Evolutionary conservation across 1,140 invertebrate genomes (phyloP), one percentile per base, ranked within the genome.

Genomic region (Octopus bimaculoides): DNA sequence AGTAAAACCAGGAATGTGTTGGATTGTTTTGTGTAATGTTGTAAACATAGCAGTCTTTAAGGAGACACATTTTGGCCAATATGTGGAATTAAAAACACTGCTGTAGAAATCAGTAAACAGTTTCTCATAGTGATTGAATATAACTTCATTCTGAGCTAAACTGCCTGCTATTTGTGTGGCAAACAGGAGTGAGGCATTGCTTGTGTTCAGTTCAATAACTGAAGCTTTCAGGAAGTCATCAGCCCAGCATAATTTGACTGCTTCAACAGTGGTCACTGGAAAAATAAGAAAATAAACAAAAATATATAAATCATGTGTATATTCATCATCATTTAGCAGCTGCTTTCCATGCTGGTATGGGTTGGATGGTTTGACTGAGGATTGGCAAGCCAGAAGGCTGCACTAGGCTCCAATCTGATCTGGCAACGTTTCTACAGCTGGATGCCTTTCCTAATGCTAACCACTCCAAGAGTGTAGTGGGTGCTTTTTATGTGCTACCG

Each of bases 71-170:
- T 71, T 20, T 20, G 17, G 6, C 66, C 66, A 71, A 20, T n/a
- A 71, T 5, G 14, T 20, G 1, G 66, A 71, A 10, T 17, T 14
- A 17, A 71, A 71, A 71, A 71, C 26, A 20, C 17, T 14, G 9
- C 9, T 20, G 26, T 71, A 71, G 66, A 71, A 71, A 0, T 17
- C 66, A 6, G 6, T 14, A 20, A 71, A 71, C 66, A 71, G 0
- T 12, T 71, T 71, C 66, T 71, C 66, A 71, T n/a, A 71, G 26
- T 71, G 66, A 20, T n/a, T 14, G 26, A 71, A 71, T 71, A 71
- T 71, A n/a, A n/a, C 66, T 71, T 71, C 66, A 17, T 71, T 71
- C 66, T 12, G 8, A 71, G 14, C 66, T 14, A 71, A 14, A 71
- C 66, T 14, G 6, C 66, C 66, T 1, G 66, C 66, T n/a, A 71